phyloP scores from a whole-genome alignment of 2,113 vertebrate species.

The Dipodomys stephensi region DNA sequence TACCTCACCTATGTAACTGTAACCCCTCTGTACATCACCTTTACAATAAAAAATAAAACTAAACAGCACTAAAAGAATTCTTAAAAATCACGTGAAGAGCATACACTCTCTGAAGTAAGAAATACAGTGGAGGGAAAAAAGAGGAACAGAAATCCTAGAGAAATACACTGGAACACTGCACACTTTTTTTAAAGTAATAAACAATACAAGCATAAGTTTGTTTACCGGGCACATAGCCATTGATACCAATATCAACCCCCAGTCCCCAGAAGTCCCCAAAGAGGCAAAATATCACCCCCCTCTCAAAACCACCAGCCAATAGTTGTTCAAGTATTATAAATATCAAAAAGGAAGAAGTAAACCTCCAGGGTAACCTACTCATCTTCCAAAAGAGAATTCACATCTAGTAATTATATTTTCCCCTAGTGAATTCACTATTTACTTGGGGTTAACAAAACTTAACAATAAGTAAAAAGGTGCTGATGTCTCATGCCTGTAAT shows the following conservation, averaged over 20 bases:
- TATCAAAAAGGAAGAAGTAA: constrained; percentile 29
- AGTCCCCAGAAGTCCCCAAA: background rate
- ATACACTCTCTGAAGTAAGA: constrained; percentile 4
- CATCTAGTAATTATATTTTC: constrained; percentile 45
- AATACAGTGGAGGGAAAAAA: background rate
- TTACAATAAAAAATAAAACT: background rate
- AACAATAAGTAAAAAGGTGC: constrained; percentile 14
- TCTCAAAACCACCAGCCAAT: background rate
- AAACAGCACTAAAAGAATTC: constrained; percentile 16
- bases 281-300: background rate
- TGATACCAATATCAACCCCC: background rate
- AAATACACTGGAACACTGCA: background rate
- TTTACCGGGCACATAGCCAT: background rate
- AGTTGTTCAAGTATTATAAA: constrained; percentile 41
- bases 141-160: background rate
- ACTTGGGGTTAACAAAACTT: constrained; percentile 44
- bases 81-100: constrained; percentile 34
- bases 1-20: no score
- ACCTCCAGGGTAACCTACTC: background rate
- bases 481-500: no score
- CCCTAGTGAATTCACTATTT: constrained; percentile 43
- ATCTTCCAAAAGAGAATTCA: constrained; percentile 10
- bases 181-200: no score
- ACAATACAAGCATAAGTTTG: no score
- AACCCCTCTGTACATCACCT: no score